Percentiles rank a stretch among this genome's conserved stretches.
These are phyloP conservation scores for Struthio camelus DNA, from an alignment of 2,113 vertebrate species.

Conservation along the genomic window DNA sequence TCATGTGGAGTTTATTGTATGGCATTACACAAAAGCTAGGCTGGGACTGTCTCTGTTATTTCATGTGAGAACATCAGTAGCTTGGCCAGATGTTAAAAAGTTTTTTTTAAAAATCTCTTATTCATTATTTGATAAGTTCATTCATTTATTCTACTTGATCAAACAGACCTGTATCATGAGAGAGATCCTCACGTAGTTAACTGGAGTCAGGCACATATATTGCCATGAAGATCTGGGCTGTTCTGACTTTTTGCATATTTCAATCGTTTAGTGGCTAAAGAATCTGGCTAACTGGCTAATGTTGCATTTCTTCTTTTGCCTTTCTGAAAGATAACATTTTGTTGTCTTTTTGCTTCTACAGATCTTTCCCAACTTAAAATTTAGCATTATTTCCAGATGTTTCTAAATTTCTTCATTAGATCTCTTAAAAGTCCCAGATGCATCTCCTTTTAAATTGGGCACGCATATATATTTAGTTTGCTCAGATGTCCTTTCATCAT, in stretches of 20 bases:
- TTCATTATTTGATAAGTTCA: neutral
- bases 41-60: neutral
- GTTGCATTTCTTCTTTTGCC: neutral
- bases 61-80: neutral
- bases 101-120: neutral
- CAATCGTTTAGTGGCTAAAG: neutral
- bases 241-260: neutral
- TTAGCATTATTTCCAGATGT: constrained; percentile 6
- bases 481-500: constrained; percentile 36
- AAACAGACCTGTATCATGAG: neutral
- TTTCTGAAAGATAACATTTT: neutral
- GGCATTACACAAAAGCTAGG: neutral
- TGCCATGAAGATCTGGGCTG: neutral
- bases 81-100: neutral
- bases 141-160: neutral
- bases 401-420: neutral
- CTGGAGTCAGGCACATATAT: neutral
- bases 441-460: neutral
- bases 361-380: neutral
- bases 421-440: constrained; percentile 10
- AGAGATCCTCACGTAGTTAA: neutral
- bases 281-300: neutral
- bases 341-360: neutral
- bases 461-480: constrained; percentile 11
- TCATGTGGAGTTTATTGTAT: neutral